Conservation (phyloP, 2,888 invertebrate genomes). For the Osmoderma eremita region DNA sequence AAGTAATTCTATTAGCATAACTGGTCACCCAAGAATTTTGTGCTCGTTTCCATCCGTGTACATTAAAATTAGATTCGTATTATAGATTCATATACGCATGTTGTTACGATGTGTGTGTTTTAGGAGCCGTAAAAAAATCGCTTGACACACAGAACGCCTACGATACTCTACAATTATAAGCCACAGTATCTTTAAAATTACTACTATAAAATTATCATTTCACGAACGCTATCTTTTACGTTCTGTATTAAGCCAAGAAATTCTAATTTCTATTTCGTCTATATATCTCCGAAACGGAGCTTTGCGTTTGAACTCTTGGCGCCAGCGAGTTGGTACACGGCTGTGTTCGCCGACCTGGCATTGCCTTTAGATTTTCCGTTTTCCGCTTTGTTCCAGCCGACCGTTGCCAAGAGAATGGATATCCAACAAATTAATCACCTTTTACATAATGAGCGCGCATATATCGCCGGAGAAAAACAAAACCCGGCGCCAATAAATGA, state of each 20-base stretch:
- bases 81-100: slow-evolving; percentile 19
- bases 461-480: slow-evolving; percentile 2
- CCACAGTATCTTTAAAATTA: slow-evolving; percentile 21
- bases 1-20: slow-evolving; percentile 22
- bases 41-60: slow-evolving; percentile 3
- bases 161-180: slow-evolving; percentile 21
- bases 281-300: background rate
- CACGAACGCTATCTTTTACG: slow-evolving; percentile 13
- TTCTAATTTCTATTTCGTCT: background rate
- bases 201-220: slow-evolving; percentile 25
- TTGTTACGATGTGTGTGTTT: background rate
- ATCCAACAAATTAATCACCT: slow-evolving; percentile 19
- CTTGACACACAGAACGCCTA: slow-evolving; percentile 18
- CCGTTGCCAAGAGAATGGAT: slow-evolving; percentile 15
- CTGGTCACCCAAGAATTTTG: slow-evolving; percentile 17
- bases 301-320: slow-evolving; percentile 10
- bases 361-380: slow-evolving; percentile 11
- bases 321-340: slow-evolving; percentile 5
- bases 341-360: background rate
- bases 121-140: slow-evolving; percentile 2
- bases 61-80: slow-evolving; percentile 17
- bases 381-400: slow-evolving; percentile 18
- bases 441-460: slow-evolving; percentile 15
- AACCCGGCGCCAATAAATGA: slow-evolving; percentile 26
- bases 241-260: background rate